A percentile compares a stretch with the other conserved stretches of the same genome.
phyloP scores from a whole-genome alignment of 2,113 vertebrate genomes.

The Cinclus mexicanus region DNA sequence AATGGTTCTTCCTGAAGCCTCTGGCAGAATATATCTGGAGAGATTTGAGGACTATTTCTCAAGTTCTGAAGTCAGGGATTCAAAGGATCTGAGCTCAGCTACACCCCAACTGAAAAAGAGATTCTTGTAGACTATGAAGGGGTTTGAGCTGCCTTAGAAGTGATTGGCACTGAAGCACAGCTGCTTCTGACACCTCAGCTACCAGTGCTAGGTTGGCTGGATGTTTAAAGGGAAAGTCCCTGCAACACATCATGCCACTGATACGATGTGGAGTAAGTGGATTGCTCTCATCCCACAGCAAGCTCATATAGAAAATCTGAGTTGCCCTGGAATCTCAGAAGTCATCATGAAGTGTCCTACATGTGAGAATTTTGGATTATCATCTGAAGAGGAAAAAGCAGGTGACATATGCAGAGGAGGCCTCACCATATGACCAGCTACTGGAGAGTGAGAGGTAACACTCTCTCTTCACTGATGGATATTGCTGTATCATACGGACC shows the following conservation, averaged over 20 bases:
- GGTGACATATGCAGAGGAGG: background rate
- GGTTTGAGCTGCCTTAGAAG: background rate
- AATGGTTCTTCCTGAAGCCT: background rate
- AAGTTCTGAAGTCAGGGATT: background rate
- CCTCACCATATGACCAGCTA: background rate
- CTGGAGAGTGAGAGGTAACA: background rate
- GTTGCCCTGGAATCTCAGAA: background rate
- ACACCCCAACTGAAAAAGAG: background rate
- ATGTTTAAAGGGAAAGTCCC: background rate
- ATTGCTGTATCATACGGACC: background rate
- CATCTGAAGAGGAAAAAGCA: background rate
- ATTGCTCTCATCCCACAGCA: background rate
- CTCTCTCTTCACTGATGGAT: background rate
- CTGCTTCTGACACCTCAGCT: background rate
- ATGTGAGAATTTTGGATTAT: background rate
- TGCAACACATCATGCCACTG: background rate
- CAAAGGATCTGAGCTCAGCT: background rate
- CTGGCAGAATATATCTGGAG: background rate
- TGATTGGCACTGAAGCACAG: background rate
- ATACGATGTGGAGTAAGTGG: background rate
- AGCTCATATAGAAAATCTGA: background rate
- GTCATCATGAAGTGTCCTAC: background rate
- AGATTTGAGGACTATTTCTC: background rate
- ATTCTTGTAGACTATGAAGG: background rate
- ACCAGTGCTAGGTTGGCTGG: background rate